Base-by-base conservation (phyloP, 2,888 invertebrate genomes). In the Sesia apiformis region DNA sequence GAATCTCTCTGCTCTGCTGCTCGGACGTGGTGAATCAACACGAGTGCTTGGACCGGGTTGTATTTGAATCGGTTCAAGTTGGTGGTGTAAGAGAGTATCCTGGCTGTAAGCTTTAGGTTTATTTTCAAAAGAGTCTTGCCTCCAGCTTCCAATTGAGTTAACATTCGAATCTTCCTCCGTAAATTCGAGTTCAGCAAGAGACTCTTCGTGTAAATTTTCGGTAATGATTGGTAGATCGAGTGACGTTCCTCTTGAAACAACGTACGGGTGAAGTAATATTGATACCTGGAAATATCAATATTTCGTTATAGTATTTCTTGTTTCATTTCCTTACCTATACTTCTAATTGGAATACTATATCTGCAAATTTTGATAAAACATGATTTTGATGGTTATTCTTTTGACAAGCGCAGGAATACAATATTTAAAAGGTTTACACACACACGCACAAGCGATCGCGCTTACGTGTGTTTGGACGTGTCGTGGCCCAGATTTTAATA, bases 141-240 rank as follows among this genome's bases (percentile, higher is more conserved):
- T 49, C 54, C 55, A 54, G 40, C 8, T 52, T 40, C 53, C 53
- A 38, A 40, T 4, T 56, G 58, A 0, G 53, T 39, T 7, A 43
- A 58, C 4, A n/a, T 8, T 2, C 53, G 52, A 3, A 51, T 54
- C 39, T 40, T 58, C 70, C 3, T 61, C 63, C 4, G 70, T 67
- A 0, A 57, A 55, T 5, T 78, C 77, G 3, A 69, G 59, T 38
- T 76, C 79, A 0, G 69, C 71, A 0, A 73, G 63, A 3, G 70
- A 63, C 39, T 82, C 83, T 43, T 84, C 83, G 3, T 70, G 64
- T 3, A 65, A 58, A 52, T 78, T 76, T 54, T 84, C 85, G 0
- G 73, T 71, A 7, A 84, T 84, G 5, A 78, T 78, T 0, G 85
- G 85, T 40, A 86, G 60, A 56, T 86, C 85, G 1, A 85, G 66